A percentile compares a stretch with the other conserved stretches of the same genome.
These are phyloP conservation scores for Xanthia togata DNA, from an alignment of 2,888 invertebrate species.

Conservation along the genomic window DNA sequence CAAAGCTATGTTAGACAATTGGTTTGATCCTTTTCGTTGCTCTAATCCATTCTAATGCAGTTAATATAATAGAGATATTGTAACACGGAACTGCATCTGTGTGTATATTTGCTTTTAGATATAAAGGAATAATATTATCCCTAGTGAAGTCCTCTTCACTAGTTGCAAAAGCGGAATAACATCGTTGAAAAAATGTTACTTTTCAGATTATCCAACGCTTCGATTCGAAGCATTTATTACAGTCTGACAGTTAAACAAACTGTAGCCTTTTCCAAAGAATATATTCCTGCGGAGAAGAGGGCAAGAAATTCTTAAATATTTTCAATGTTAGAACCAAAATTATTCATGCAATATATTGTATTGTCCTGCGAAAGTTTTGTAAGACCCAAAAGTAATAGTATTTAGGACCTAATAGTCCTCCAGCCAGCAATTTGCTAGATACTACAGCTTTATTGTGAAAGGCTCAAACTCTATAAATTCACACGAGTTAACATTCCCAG, in stretches of 20 bases:
- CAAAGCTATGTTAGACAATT: constrained; percentile 63
- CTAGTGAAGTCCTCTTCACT: too few species aligned
- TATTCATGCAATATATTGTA: background rate
- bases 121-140: background rate
- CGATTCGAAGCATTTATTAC: background rate
- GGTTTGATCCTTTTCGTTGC: constrained; percentile 58
- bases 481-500: constrained; percentile 17
- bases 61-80: constrained; percentile 49
- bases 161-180: background rate
- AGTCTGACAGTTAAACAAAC: too few species aligned
- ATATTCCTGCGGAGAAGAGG: background rate
- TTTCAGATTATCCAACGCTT: background rate
- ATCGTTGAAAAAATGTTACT: background rate
- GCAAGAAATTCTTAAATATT: background rate
- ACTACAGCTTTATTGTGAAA: constrained; percentile 26
- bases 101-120: constrained; percentile 33
- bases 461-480: constrained; percentile 36
- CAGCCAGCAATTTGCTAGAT: constrained; percentile 24
- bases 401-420: constrained; percentile 1
- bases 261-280: too few species aligned
- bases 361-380: background rate
- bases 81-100: constrained; percentile 38
- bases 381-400: constrained; percentile 5
- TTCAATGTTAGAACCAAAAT: background rate
- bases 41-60: constrained; percentile 49